Conservation (phyloP, 1,140 invertebrate genomes). For the Muscidifurax raptorellus region DNA sequence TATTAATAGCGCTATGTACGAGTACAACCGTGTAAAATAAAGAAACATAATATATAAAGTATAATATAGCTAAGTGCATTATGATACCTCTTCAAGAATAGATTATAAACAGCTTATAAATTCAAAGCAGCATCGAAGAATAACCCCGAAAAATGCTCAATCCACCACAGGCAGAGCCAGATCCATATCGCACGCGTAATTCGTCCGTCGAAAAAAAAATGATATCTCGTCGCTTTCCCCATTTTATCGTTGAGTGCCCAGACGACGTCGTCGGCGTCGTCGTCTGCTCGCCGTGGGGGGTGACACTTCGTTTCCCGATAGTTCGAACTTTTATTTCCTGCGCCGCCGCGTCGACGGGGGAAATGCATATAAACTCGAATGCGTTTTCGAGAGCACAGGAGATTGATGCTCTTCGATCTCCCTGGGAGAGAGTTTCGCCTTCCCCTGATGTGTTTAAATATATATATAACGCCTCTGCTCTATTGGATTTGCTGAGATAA, state of each 20-base stretch:
- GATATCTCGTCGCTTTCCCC: not conserved
- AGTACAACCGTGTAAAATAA: no score
- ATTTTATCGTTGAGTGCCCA: constrained; percentile 17
- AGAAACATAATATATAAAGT: no score
- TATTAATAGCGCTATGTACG: no score
- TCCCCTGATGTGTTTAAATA: not conserved
- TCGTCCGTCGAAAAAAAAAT: constrained; percentile 22
- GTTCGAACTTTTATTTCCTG: constrained; percentile 53
- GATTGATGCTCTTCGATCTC: constrained; percentile 41
- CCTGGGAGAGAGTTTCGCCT: not conserved
- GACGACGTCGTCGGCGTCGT: not conserved
- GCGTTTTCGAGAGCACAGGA: constrained; percentile 47
- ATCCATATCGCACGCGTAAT: constrained; percentile 26
- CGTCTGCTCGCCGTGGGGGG: not conserved
- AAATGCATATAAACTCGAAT: constrained; percentile 43
- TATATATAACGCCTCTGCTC: not conserved
- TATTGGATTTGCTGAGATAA: constrained; percentile 33
- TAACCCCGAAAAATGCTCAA: no score
- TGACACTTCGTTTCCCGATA: constrained; percentile 48
- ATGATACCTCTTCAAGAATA: no score
- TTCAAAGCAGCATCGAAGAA: no score
- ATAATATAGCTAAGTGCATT: no score
- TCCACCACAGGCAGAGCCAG: no score
- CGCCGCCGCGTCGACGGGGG: not conserved
- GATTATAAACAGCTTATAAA: no score